These are phyloP conservation scores for Drosophila sp. DNA, from an alignment of 1,140 invertebrate species.

Conservation along the genomic window DNA sequence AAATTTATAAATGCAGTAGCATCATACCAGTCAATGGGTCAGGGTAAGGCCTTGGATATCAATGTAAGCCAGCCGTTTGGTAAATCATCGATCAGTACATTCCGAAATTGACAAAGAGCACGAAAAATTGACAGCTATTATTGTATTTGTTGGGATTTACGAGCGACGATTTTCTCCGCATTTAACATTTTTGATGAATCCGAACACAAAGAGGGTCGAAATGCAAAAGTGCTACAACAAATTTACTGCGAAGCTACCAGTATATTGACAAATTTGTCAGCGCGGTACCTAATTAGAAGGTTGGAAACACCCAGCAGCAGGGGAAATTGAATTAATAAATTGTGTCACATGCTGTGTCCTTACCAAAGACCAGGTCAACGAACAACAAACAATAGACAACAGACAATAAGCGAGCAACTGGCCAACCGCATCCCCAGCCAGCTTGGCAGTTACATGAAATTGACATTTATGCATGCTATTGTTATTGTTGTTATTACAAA, in stretches of 20 bases:
- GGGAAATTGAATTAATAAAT: constrained; percentile 73
- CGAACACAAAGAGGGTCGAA: constrained; percentile 6
- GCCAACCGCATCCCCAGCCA: constrained; percentile 32
- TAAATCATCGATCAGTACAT: constrained; percentile 51
- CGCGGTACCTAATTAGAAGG: constrained; percentile 71
- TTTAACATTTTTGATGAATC: constrained; percentile 9
- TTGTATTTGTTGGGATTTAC: constrained; percentile 72
- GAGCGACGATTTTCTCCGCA: constrained; percentile 51
- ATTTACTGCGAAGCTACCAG: background rate
- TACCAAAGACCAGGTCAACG: constrained; percentile 27
- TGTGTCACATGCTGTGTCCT: constrained; percentile 76
- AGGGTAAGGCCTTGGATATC: constrained; percentile 1
- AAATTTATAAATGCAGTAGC: no score
- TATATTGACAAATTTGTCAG: constrained; percentile 62
- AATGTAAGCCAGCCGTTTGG: constrained; percentile 42
- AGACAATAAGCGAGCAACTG: constrained; percentile 15
- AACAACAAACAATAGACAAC: constrained; percentile 1
- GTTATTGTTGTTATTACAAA: constrained; percentile 57
- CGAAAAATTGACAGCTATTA: constrained; percentile 75
- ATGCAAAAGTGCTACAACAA: constrained; percentile 7
- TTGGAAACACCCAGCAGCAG: constrained; percentile 12
- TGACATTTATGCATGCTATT: constrained; percentile 77
- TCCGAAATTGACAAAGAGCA: constrained; percentile 49
- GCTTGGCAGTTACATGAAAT: constrained; percentile 73
- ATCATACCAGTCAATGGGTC: no score